Percentiles rank a stretch among this genome's conserved stretches.
These are phyloP conservation scores for Zaprionus lineosus DNA, from an alignment of 2,888 invertebrate genomes.

Conservation along the genomic window DNA sequence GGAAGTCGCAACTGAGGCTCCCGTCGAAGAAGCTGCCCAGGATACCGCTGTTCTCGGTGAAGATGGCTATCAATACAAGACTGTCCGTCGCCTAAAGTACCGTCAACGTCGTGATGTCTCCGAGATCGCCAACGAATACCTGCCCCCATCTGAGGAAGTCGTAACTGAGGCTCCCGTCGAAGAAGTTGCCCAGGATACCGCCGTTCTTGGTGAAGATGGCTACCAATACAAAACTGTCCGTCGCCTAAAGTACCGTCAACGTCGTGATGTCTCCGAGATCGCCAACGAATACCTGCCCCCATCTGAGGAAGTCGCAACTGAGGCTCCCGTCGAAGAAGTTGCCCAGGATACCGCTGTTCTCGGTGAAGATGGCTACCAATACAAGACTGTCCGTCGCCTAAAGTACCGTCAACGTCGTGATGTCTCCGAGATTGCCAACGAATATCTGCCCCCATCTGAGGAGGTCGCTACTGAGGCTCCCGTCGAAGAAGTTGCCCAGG, in stretches of 20 bases:
- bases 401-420: conserved; percentile 65
- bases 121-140: conserved; percentile 52
- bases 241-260: conserved; percentile 58
- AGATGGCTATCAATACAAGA: conserved; percentile 54
- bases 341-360: conserved; percentile 46
- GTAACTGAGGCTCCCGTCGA: conserved; percentile 23
- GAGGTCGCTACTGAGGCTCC: conserved; percentile 36
- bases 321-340: conserved; percentile 11
- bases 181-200: conserved; percentile 35
- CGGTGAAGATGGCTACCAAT: conserved; percentile 54
- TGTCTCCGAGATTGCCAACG: conserved; percentile 53
- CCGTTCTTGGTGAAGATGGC: conserved; percentile 47
- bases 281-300: conserved; percentile 46
- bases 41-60: conserved; percentile 44
- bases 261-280: conserved; percentile 60
- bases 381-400: conserved; percentile 60
- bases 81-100: conserved; percentile 55
- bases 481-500: conserved; percentile 37
- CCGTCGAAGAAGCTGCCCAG: conserved; percentile 33
- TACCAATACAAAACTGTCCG: conserved; percentile 66
- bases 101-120: conserved; percentile 62
- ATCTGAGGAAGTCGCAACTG: conserved; percentile 14
- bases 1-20: conserved; percentile 9
- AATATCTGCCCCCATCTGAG: conserved; percentile 49
- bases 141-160: conserved; percentile 52